These are phyloP conservation scores for Lepisosteus osseus DNA, from an alignment of 2,113 vertebrate species.

Conservation along the genomic window DNA sequence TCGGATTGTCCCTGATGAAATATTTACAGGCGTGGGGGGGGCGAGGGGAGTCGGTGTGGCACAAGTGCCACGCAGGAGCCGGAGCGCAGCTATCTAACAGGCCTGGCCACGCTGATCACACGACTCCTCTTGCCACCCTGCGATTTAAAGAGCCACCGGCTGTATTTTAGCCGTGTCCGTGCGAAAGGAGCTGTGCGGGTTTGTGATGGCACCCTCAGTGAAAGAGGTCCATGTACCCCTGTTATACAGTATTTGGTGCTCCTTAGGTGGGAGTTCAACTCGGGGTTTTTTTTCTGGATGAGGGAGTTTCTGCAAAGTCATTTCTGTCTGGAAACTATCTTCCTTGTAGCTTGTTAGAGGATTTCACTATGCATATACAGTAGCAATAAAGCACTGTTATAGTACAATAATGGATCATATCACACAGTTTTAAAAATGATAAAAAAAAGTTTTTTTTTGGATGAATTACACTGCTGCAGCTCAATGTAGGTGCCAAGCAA, in stretches of 20 bases:
- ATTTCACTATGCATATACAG: too few species aligned
- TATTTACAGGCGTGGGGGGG: not conserved
- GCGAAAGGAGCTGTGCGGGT: not conserved
- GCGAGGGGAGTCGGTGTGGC: not conserved
- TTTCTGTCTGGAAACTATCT: not conserved
- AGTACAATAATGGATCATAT: too few species aligned
- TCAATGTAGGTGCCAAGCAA: too few species aligned
- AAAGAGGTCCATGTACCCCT: not conserved
- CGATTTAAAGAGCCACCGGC: not conserved
- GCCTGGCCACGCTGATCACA: slow-evolving; percentile 4
- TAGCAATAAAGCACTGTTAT: too few species aligned
- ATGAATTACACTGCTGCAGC: too few species aligned
- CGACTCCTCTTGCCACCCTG: not conserved
- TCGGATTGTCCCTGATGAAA: not conserved
- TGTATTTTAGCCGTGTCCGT: not conserved
- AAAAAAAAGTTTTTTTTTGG: too few species aligned
- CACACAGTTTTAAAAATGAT: too few species aligned
- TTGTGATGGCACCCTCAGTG: not conserved
- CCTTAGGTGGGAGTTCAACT: not conserved
- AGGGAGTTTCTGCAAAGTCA: not conserved
- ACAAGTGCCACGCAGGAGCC: slow-evolving; percentile 2
- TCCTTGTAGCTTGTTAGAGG: not conserved
- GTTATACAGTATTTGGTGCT: not conserved
- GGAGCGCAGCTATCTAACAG: slow-evolving; percentile 1
- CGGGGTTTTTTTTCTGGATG: not conserved